Conservation (phyloP, 1,140 invertebrate genomes). For the Polypedilum pembai region DNA sequence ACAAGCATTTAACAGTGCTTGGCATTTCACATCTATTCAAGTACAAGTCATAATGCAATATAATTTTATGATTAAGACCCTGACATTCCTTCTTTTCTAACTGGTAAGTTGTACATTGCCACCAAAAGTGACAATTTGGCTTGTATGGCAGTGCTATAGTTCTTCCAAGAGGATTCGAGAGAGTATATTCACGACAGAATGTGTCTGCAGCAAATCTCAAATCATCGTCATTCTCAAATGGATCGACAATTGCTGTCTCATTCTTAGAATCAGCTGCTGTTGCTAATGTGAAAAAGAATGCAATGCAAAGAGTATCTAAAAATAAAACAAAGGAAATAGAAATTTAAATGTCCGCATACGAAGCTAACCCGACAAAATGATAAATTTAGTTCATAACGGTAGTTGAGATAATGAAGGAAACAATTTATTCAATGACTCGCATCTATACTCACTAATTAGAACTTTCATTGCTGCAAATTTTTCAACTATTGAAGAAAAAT, state of each 20-base stretch:
- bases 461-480: no score
- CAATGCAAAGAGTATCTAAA: not conserved
- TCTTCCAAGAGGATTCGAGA: not conserved
- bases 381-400: no score
- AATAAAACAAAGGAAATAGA: not conserved
- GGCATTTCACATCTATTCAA: slow-evolving; percentile 2
- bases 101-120: not conserved
- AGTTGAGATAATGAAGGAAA: no score
- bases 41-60: not conserved
- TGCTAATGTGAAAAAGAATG: not conserved
- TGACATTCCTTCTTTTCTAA: slow-evolving; percentile 14
- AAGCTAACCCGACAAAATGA: no score
- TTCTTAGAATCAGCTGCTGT: not conserved
- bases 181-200: slow-evolving; percentile 11
- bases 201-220: slow-evolving; percentile 17
- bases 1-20: not conserved
- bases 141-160: not conserved
- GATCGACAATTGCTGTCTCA: not conserved
- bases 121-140: slow-evolving; percentile 8
- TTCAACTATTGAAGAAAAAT: no score
- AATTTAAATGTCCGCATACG: not conserved
- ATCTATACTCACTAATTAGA: no score
- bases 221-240: not conserved
- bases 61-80: not conserved
- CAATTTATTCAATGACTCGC: no score